Evolutionary conservation across 2,797 vertebrate species (phyloP), one percentile per base, ranked within the genome.

Genomic region (Acrocephalus scirpaceus): DNA sequence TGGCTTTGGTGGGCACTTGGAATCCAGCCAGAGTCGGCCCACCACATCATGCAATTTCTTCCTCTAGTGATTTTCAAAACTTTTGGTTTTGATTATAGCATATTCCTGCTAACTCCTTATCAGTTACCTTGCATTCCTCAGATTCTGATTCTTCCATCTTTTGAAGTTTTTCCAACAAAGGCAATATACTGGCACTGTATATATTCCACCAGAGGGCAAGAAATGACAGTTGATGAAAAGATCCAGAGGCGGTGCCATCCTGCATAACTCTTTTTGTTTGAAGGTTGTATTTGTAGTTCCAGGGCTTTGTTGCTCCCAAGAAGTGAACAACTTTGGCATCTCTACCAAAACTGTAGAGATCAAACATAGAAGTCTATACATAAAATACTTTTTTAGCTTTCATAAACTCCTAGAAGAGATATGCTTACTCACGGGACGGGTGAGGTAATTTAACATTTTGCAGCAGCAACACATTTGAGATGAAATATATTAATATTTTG

Each of bases 311-410:
- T 1, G 95, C 45, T 65, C 99, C 99, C 53, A 98, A 53, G 90
- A 99, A 99, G 92, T 98, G 98, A 94, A 99, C 96, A 10, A 99
- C 98, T 97, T 98, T 99, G 62, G 98, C 98, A 56, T 97, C 84
- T 80, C 98, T 97, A 36, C 98, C 98, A 80, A 98, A 98, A 94
- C 98, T 99, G 95, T 5, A 64, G 42, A 71, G 48, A 53, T 95
- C 40, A 94, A 58, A 76, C 17, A 38, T 9, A 93, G 8, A 79
- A 15, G 16, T 48, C 17, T 42, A n/a, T 7, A 66, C 4, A 38
- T 45, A 47, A 80, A 61, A 40, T 58, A 30, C 8, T 34, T 20
- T 72, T 71, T 79, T 34, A 30, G 19, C 21, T 48, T 36, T 14
- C 13, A 66, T 57, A 76, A 51, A 61, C 26, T 40, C 22, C 7